A percentile compares a stretch with the other conserved stretches of the same genome.
Evolutionary conservation across 2,797 vertebrate genomes (phyloP).

Genomic region (Nasua narica): DNA sequence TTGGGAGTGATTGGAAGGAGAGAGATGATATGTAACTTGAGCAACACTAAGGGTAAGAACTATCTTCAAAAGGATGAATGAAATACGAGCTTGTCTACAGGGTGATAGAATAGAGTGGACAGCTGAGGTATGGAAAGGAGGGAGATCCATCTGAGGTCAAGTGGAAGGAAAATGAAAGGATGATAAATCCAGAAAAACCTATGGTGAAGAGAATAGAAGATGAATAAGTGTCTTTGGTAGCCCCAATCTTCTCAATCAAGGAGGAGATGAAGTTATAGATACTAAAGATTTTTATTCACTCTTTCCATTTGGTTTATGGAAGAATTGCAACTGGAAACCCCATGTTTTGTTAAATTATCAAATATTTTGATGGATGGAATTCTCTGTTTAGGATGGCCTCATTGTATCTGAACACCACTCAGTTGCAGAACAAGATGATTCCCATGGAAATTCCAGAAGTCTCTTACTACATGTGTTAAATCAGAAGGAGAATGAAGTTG

Average conservation of each 20-base stretch:
- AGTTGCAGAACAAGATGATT: background rate
- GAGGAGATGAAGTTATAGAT: background rate
- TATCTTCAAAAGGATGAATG: background rate
- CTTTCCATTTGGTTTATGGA: background rate
- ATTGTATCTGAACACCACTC: background rate
- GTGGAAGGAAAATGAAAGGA: background rate
- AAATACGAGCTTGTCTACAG: background rate
- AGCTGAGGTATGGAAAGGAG: background rate
- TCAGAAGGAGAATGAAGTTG: background rate
- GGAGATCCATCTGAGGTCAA: background rate
- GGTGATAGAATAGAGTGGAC: too few species aligned
- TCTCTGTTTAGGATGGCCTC: background rate
- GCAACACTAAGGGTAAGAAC: background rate
- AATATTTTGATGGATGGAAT: background rate
- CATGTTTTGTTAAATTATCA: background rate
- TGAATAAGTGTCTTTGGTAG: background rate
- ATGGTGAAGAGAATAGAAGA: background rate
- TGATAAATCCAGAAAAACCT: background rate
- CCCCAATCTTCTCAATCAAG: fast-evolving
- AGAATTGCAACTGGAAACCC: background rate
- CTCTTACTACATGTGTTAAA: background rate
- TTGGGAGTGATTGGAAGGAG: background rate
- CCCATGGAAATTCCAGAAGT: background rate
- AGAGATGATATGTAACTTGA: background rate
- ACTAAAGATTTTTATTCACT: background rate